phyloP scores from a whole-genome alignment of 2,113 vertebrate species.

The Pseudonaja textilis region DNA sequence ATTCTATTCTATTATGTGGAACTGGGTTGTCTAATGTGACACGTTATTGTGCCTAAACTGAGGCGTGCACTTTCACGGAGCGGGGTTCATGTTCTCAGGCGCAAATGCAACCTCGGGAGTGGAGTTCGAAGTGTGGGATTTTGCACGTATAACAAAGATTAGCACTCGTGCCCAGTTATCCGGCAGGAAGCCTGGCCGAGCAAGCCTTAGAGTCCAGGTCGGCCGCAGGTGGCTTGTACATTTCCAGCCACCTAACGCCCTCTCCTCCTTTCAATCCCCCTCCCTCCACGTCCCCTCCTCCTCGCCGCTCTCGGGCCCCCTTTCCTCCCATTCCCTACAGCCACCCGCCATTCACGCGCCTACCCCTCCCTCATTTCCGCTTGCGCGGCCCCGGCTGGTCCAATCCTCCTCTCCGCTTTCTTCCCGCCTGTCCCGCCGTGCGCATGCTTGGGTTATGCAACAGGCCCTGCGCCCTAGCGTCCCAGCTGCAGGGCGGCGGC shows the following conservation, averaged over 20 bases:
- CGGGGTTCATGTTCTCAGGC: neutral
- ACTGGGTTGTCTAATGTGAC: neutral
- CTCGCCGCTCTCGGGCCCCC: neutral
- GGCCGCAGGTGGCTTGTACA: neutral
- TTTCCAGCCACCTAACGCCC: neutral
- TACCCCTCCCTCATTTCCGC: neutral
- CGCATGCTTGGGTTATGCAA: slow-evolving; percentile 59
- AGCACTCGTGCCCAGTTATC: neutral
- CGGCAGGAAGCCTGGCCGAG: neutral
- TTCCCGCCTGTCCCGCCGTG: slow-evolving; percentile 25
- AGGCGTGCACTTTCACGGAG: neutral
- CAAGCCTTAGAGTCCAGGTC: neutral
- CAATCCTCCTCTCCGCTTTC: slow-evolving; percentile 33
- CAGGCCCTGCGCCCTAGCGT: slow-evolving; percentile 16
- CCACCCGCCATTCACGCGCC: neutral
- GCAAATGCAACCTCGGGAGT: neutral
- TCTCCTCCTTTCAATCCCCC: neutral
- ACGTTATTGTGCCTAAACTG: neutral
- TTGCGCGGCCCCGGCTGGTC: slow-evolving; percentile 2
- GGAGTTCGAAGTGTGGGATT: neutral
- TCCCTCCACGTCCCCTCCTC: neutral
- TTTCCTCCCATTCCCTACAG: neutral
- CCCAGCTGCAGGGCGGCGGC: neutral
- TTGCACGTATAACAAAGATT: neutral
- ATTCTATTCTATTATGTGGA: no score